A percentile compares a stretch with the other conserved stretches of the same genome.
phyloP scores from a whole-genome alignment of 2,797 vertebrate species.

The Philypnodon macrostomus region DNA sequence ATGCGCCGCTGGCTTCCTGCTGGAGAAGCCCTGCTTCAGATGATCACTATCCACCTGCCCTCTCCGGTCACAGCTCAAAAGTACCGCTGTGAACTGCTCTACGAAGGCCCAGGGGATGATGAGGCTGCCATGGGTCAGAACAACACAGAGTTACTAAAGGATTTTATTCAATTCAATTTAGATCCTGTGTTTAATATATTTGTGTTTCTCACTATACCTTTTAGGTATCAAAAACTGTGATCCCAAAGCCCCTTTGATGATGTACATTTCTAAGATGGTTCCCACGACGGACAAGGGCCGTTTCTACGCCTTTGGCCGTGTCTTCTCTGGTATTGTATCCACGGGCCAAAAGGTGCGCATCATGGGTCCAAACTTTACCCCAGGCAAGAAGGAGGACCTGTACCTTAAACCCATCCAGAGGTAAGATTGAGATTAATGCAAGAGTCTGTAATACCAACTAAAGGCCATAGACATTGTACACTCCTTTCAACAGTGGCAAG shows the following conservation, averaged over 20 bases:
- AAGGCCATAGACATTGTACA: no score
- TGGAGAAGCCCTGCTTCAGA: slow-evolving; percentile 91
- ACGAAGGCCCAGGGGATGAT: slow-evolving; percentile 91
- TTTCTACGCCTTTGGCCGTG: slow-evolving; percentile 93
- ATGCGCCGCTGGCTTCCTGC: slow-evolving; percentile 96
- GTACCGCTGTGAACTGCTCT: slow-evolving; percentile 94
- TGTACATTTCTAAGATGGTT: slow-evolving; percentile 99
- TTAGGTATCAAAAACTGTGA: slow-evolving; percentile 96
- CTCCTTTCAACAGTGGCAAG: no score
- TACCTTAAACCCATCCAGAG: slow-evolving; percentile 95
- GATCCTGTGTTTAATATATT: not conserved
- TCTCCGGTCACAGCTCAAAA: slow-evolving; percentile 93
- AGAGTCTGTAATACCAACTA: no score
- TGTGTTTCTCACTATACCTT: slow-evolving; percentile 2
- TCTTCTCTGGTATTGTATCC: slow-evolving; percentile 91
- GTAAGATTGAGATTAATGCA: slow-evolving; percentile 55
- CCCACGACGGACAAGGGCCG: slow-evolving; percentile 93
- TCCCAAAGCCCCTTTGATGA: slow-evolving; percentile 91
- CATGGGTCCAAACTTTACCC: slow-evolving; percentile 95
- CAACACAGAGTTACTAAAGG: not conserved
- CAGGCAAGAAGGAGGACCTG: slow-evolving; percentile 94
- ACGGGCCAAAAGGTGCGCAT: slow-evolving; percentile 93
- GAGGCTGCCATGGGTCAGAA: slow-evolving; percentile 91
- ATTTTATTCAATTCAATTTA: not conserved
- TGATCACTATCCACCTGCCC: slow-evolving; percentile 96